phyloP scores from a whole-genome alignment of 2,113 vertebrate species.

The Emydocephalus ijimae region DNA sequence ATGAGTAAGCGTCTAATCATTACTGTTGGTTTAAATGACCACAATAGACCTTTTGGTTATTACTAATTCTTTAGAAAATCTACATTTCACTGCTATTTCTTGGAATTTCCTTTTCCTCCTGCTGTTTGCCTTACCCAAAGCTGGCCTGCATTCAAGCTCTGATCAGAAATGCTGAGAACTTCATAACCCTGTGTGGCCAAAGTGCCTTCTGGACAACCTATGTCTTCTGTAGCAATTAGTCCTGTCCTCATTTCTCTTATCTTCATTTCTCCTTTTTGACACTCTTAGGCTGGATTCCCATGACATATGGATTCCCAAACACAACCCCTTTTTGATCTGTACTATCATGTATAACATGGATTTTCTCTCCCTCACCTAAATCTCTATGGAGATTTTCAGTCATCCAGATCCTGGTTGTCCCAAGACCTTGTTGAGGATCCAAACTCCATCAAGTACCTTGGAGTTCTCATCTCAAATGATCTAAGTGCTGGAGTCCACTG shows the following conservation, averaged over 20 bases:
- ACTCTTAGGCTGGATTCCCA: neutral
- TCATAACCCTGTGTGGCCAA: neutral
- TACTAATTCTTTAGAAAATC: neutral
- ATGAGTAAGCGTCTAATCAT: neutral
- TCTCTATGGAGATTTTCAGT: too few relatives aligned
- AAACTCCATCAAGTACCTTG: too few relatives aligned
- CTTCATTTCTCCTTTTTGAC: neutral
- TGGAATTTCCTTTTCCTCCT: neutral
- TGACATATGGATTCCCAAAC: neutral
- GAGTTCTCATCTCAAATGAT: too few relatives aligned
- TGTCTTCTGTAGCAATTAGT: neutral
- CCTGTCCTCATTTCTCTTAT: neutral
- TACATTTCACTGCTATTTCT: neutral
- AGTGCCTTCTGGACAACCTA: neutral
- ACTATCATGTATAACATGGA: neutral
- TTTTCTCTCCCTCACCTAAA: neutral
- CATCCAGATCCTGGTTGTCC: too few relatives aligned
- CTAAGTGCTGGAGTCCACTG: too few relatives aligned
- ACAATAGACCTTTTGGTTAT: neutral
- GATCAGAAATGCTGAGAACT: neutral
- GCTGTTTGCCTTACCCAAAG: neutral
- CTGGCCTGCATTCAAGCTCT: neutral
- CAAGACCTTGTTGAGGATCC: too few relatives aligned
- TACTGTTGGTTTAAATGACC: neutral
- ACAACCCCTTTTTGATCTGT: neutral